phyloP scores from a whole-genome alignment of 2,113 vertebrate species.

The Anser cygnoides region DNA sequence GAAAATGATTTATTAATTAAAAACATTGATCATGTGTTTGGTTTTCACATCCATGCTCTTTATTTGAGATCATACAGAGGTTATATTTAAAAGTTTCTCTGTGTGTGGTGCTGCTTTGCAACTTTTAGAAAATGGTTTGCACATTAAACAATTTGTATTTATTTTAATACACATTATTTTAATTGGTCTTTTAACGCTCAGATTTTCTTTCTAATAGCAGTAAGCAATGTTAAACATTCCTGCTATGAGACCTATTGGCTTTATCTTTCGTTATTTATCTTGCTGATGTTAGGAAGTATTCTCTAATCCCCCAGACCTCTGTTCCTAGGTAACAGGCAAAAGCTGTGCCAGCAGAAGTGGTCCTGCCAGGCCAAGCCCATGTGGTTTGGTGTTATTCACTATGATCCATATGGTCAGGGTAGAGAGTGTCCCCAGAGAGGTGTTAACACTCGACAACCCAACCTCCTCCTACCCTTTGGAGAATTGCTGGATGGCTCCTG shows the following conservation, averaged over 20 bases:
- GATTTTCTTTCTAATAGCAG: not conserved
- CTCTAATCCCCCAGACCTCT: conserved; percentile 85
- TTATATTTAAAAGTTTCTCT: not conserved
- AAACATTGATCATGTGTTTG: not conserved
- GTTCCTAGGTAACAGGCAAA: conserved; percentile 90
- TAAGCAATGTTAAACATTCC: conserved; percentile 15
- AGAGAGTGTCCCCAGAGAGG: conserved; percentile 88
- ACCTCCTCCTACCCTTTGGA: conserved; percentile 81
- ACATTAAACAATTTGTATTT: not conserved
- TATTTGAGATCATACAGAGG: not conserved
- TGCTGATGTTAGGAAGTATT: conserved; percentile 73
- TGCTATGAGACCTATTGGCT: conserved; percentile 63
- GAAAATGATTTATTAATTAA: not conserved
- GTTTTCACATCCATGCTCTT: not conserved
- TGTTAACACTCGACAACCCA: conserved; percentile 92
- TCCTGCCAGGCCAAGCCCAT: conserved; percentile 90
- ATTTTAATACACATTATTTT: not conserved
- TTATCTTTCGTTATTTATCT: conserved; percentile 70
- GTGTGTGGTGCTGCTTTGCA: not conserved
- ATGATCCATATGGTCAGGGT: conserved; percentile 96
- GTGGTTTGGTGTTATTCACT: conserved; percentile 88
- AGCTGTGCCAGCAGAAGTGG: conserved; percentile 84
- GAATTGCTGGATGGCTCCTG: conserved; percentile 81
- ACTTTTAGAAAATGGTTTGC: not conserved
- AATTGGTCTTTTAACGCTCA: not conserved